Percentiles rank a stretch among this genome's conserved stretches.
Conservation (phyloP, 2,888 invertebrate species). For the Cistogaster globosa region DNA sequence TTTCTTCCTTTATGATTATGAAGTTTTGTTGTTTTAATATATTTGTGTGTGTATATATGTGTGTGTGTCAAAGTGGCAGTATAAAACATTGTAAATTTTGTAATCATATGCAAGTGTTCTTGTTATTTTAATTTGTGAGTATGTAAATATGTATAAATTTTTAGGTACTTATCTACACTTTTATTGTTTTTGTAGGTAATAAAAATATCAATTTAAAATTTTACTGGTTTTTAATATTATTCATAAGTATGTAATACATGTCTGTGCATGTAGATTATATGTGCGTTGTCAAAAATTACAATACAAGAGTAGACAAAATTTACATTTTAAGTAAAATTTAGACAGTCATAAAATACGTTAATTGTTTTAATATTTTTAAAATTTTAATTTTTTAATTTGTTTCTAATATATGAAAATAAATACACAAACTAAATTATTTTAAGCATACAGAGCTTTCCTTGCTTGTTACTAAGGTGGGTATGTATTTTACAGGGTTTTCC, state of each 20-base stretch:
- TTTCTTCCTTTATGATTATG: constrained; percentile 24
- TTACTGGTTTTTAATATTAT: constrained; percentile 46
- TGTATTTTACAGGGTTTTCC: no score
- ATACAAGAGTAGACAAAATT: constrained; percentile 24
- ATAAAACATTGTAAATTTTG: background rate
- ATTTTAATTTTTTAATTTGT: no score
- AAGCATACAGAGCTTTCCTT: no score
- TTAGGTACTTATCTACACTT: constrained; percentile 4
- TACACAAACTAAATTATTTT: no score
- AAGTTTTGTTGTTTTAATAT: background rate
- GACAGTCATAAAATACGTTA: background rate
- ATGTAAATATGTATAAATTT: background rate
- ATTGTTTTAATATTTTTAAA: constrained; percentile 1
- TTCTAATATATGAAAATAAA: background rate
- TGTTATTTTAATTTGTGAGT: background rate
- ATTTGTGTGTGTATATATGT: constrained; percentile 32
- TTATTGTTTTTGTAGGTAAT: constrained; percentile 46
- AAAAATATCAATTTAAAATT: constrained; percentile 63
- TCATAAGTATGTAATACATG: constrained; percentile 16
- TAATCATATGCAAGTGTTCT: constrained; percentile 8
- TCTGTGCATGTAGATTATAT: background rate
- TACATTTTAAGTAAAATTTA: constrained; percentile 25
- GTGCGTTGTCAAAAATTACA: background rate
- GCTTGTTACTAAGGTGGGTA: no score
- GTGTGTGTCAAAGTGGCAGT: background rate